Base-by-base conservation (phyloP, 2,888 invertebrate genomes). In the Dromius quadrimaculatus region DNA sequence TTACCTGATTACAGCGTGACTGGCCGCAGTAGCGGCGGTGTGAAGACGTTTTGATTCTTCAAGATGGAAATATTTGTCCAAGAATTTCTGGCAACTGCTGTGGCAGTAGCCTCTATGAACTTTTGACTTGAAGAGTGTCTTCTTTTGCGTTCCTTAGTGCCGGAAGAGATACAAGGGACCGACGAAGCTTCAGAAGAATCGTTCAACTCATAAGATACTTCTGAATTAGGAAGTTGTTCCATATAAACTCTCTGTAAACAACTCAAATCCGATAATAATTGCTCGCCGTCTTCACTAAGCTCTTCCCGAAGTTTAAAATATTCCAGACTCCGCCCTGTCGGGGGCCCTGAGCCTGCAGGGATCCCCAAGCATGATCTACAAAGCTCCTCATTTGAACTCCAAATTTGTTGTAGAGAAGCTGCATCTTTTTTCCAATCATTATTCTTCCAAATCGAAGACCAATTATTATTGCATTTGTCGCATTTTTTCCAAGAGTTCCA, bases 221-320 rank as follows among this genome's bases (percentile, higher is more conserved):
- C 80, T 66, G 59, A 72, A 36, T 47, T 75, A 69, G 76, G 78
- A 72, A 76, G 82, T 71, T 77, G 78, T 72, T 80, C 81, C 77
- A 84, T 82, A 80, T 85, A 85, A 73, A 81, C 81, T 75, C 84
- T 83, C 78, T 86, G 87, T 77, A 87, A 83, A 76, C 84, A 85
- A 79, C 86, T 85, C 74, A 89, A 83, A 78, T 88, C 88, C 32
- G 85, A 84, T 76, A 88, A 81, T 78, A 89, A 81, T 82, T 88
- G 87, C 79, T 88, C 88, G 79, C 88, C 88, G 77, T 88, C 88
- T 77, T 86, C 85, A 74, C 83, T 82, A 75, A 85, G 79, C 78
- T 87, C 88, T 76, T 86, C 86, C 34, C 83, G 79, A 43, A 84
- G 79, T 61, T 77, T 75, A 9, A 72, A 75, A 34, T 76, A 77